These are phyloP conservation scores for Dicyrtoma fusca DNA, from an alignment of 2,888 invertebrate genomes.

Conservation along the genomic window DNA sequence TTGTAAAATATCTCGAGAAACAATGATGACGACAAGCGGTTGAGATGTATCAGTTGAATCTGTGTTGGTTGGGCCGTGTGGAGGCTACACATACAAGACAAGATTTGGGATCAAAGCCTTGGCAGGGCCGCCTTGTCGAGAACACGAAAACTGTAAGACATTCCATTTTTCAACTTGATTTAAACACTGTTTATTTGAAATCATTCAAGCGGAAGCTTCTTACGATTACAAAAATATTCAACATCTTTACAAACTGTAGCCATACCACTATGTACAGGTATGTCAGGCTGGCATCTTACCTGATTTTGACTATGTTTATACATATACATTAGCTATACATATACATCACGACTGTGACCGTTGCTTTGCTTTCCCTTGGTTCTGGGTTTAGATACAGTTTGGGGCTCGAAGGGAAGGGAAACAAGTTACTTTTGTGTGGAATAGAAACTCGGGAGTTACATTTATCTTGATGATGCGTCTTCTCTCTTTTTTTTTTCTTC, in stretches of 20 bases:
- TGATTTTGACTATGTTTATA: too few species aligned
- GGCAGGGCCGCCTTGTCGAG: background rate
- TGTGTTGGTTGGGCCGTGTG: background rate
- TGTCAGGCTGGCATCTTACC: too few species aligned
- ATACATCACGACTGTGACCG: too few species aligned
- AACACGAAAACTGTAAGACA: constrained; percentile 3
- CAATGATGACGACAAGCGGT: constrained; percentile 12
- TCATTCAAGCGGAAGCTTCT: background rate
- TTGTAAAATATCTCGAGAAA: background rate
- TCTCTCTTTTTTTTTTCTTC: constrained; percentile 23
- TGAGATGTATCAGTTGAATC: background rate
- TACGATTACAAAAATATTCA: too few species aligned
- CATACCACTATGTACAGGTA: too few species aligned
- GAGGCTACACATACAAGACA: background rate
- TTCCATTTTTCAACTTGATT: constrained; percentile 21
- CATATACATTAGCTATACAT: too few species aligned
- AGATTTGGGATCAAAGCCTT: too few species aligned
- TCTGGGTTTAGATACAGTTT: too few species aligned
- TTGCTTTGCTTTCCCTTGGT: background rate
- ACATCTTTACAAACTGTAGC: too few species aligned
- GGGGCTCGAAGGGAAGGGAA: background rate
- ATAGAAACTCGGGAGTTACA: constrained; percentile 14
- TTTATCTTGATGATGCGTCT: constrained; percentile 40
- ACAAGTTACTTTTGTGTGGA: background rate
- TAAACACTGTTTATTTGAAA: constrained; percentile 15